Evolutionary conservation across 2,888 invertebrate genomes (phyloP).

Genomic region (Drosophila dives): DNA sequence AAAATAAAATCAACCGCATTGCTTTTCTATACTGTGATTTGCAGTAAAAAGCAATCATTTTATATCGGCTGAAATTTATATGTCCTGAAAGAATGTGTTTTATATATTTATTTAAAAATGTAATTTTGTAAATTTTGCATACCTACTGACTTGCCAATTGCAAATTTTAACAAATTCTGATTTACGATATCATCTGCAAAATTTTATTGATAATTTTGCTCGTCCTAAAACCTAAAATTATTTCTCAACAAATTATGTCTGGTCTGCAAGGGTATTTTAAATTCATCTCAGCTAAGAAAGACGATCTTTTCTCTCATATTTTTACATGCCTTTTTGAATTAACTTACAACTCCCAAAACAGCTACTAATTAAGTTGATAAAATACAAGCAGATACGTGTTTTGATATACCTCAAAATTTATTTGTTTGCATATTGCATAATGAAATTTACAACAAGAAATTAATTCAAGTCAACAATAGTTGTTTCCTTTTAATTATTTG

Average conservation of each 20-base stretch:
- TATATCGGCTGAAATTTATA: conserved; percentile 11
- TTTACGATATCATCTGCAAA: background rate
- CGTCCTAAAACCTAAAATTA: background rate
- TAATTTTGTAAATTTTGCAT: background rate
- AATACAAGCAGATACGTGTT: background rate
- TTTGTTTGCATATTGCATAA: background rate
- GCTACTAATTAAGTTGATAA: background rate
- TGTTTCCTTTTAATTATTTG: conserved; percentile 41
- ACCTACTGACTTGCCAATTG: background rate
- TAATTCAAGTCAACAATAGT: conserved; percentile 10
- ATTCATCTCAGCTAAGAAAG: background rate
- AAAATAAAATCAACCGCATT: conserved; percentile 14
- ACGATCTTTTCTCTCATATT: background rate
- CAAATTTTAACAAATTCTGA: background rate
- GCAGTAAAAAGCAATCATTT: background rate
- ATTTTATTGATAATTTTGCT: background rate
- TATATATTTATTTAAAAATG: background rate
- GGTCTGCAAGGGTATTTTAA: background rate
- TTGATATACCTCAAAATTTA: background rate
- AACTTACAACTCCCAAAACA: background rate
- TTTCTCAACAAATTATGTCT: background rate
- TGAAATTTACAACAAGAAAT: background rate
- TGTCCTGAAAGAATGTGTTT: conserved; percentile 1
- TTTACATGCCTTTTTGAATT: background rate
- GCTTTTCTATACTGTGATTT: background rate